Percentiles rank a stretch among this genome's conserved stretches.
These are phyloP conservation scores for Dendroctonus ponderosae DNA, from an alignment of 1,140 invertebrate species.

Conservation along the genomic window DNA sequence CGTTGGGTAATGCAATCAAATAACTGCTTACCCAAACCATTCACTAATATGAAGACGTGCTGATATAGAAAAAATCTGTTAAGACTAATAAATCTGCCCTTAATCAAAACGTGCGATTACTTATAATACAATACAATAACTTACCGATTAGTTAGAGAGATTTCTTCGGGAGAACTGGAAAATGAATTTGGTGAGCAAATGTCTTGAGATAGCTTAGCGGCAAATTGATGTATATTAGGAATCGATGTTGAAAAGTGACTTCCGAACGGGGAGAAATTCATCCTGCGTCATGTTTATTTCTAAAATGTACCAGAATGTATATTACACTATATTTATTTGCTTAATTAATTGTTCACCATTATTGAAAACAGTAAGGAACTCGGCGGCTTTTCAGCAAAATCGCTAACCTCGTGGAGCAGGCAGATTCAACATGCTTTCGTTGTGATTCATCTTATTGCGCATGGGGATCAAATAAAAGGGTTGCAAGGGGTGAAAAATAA, in stretches of 20 bases:
- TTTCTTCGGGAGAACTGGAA: slow-evolving; percentile 41
- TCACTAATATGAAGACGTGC: too few species aligned
- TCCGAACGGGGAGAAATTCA: slow-evolving; percentile 68
- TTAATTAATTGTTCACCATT: neutral
- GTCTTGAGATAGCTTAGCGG: slow-evolving; percentile 56
- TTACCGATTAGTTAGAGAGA: slow-evolving; percentile 30
- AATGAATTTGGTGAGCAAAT: slow-evolving; percentile 45
- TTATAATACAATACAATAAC: too few species aligned
- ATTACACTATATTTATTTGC: neutral
- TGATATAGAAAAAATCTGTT: neutral
- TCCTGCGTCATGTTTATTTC: slow-evolving; percentile 37
- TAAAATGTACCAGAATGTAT: neutral
- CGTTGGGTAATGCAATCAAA: too few species aligned
- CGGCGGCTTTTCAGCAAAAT: slow-evolving; percentile 5
- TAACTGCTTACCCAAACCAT: too few species aligned
- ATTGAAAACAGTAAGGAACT: neutral
- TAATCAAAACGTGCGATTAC: neutral
- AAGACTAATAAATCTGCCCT: neutral
- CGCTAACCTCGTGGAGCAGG: neutral
- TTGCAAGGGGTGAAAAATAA: slow-evolving; percentile 10
- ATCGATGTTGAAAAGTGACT: slow-evolving; percentile 63
- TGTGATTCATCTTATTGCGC: slow-evolving; percentile 9
- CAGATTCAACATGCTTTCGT: slow-evolving; percentile 2
- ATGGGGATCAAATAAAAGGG: neutral
- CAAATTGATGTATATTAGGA: slow-evolving; percentile 64